These are phyloP conservation scores for Catocala nupta DNA, from an alignment of 2,888 invertebrate species.

Conservation along the genomic window DNA sequence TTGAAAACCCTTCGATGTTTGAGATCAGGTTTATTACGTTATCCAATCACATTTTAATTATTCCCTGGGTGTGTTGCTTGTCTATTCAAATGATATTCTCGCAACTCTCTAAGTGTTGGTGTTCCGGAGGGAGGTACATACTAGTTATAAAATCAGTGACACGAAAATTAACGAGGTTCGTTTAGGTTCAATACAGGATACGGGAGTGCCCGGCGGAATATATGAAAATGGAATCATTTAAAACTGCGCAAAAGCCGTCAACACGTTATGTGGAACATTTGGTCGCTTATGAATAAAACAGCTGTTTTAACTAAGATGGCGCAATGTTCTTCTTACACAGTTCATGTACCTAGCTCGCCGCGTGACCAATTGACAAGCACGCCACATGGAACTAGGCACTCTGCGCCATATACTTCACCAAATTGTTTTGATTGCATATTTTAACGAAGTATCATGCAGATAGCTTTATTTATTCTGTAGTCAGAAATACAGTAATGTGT, in stretches of 20 bases:
- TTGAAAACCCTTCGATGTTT: too few species aligned
- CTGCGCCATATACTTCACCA: background rate
- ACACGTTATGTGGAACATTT: conserved; percentile 39
- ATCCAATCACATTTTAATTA: conserved; percentile 37
- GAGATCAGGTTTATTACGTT: background rate
- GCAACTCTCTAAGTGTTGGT: conserved; percentile 44
- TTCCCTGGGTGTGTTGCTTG: conserved; percentile 31
- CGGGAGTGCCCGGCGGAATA: conserved; percentile 14
- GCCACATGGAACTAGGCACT: conserved; percentile 45
- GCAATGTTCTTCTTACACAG: conserved; percentile 47
- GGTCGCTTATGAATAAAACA: conserved; percentile 58
- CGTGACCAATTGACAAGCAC: conserved; percentile 58
- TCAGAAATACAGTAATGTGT: too few species aligned
- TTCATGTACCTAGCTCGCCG: conserved; percentile 37
- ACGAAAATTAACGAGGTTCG: conserved; percentile 27
- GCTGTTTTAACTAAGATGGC: conserved; percentile 60
- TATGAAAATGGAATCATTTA: conserved; percentile 17
- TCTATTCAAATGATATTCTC: conserved; percentile 49
- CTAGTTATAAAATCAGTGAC: conserved; percentile 42
- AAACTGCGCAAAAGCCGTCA: conserved; percentile 31
- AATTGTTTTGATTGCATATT: conserved; percentile 13
- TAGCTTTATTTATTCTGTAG: too few species aligned
- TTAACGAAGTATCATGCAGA: background rate
- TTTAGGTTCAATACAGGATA: conserved; percentile 18
- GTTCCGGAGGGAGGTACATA: conserved; percentile 30